Percentiles rank a stretch among this genome's conserved stretches.
Evolutionary conservation across 1,140 invertebrate species (phyloP).

Genomic region (Cyclina sinensis): DNA sequence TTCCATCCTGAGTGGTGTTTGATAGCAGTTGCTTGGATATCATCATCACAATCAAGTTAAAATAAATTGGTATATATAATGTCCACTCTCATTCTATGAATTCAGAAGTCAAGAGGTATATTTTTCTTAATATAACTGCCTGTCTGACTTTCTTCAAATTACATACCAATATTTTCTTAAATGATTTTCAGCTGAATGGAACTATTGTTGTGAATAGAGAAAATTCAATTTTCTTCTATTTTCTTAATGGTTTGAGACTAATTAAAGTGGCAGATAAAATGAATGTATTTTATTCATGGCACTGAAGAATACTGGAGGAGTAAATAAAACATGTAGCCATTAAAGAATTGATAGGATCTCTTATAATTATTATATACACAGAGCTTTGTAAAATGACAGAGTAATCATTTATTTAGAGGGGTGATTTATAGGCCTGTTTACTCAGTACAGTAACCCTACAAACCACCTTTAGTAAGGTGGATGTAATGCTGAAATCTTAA

Average conservation of each 20-base stretch:
- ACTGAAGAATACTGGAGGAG: background rate
- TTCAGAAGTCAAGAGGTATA: background rate
- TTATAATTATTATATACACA: background rate
- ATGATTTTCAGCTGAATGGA: background rate
- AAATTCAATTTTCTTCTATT: constrained; percentile 22
- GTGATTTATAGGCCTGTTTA: too few species aligned
- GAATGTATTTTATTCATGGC: constrained; percentile 17
- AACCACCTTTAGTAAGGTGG: too few species aligned
- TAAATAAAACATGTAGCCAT: too few species aligned
- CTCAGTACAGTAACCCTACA: too few species aligned
- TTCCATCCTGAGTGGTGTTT: too few species aligned
- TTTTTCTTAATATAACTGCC: background rate
- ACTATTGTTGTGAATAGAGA: background rate
- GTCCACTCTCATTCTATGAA: too few species aligned
- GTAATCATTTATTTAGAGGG: too few species aligned
- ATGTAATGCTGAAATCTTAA: too few species aligned
- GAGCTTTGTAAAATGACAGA: too few species aligned
- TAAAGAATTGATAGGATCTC: background rate
- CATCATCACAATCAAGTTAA: too few species aligned
- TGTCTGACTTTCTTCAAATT: background rate
- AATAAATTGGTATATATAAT: too few species aligned
- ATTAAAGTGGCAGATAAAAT: constrained; percentile 16
- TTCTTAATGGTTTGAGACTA: background rate
- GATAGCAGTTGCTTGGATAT: too few species aligned
- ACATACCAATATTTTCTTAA: background rate